These are phyloP conservation scores for Oryzias melastigma DNA, from an alignment of 2,113 vertebrate genomes.

Conservation along the genomic window DNA sequence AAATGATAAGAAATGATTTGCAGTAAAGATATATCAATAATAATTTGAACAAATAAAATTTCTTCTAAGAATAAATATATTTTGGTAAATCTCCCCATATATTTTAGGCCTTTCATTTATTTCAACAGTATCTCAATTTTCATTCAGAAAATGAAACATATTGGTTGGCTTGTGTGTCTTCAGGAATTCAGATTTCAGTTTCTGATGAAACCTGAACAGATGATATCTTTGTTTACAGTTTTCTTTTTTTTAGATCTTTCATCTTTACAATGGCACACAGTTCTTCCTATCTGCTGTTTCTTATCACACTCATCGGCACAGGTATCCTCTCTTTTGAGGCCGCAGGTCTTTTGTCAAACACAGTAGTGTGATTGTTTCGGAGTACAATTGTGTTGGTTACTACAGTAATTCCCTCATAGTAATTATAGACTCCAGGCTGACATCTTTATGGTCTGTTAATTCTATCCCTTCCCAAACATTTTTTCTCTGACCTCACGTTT, in stretches of 20 bases:
- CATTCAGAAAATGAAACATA: no score
- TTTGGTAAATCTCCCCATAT: background rate
- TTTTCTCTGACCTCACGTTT: conserved; percentile 15
- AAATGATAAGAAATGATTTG: no score
- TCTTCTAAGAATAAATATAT: no score
- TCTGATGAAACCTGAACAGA: conserved; percentile 3
- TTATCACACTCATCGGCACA: conserved; percentile 1
- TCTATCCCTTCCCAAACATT: conserved; percentile 31
- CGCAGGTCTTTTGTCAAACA: conserved; percentile 34
- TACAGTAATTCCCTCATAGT: conserved; percentile 41
- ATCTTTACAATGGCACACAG: conserved; percentile 20
- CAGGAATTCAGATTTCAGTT: conserved; percentile 8
- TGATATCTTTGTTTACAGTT: conserved; percentile 22
- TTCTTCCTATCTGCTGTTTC: conserved; percentile 31
- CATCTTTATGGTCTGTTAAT: conserved; percentile 53
- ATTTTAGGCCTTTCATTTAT: background rate
- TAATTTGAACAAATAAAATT: no score
- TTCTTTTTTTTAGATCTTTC: conserved; percentile 3
- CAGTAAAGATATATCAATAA: no score
- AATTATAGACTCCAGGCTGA: conserved; percentile 53
- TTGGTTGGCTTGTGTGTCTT: background rate
- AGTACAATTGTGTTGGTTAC: conserved; percentile 57
- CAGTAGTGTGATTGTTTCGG: conserved; percentile 54
- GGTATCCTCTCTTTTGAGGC: background rate
- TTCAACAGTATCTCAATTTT: no score